Percentiles rank a stretch among this genome's conserved stretches.
Conservation (phyloP, 2,113 vertebrate species). For the Lethenteron reissneri region DNA sequence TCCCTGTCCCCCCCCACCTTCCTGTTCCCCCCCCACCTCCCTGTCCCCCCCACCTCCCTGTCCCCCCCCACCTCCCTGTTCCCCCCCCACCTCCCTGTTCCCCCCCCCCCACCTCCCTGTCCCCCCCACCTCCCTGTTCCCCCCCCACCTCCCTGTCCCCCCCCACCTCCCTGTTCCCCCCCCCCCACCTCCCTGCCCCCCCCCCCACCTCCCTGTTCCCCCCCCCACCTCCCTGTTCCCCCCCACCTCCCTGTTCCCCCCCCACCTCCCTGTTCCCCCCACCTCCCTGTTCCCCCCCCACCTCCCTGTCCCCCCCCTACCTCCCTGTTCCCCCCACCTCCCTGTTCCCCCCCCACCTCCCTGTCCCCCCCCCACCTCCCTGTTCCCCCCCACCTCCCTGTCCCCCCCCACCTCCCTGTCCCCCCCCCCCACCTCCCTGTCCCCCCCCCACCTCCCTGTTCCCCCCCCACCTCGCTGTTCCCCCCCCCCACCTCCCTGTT, state of each 20-base stretch:
- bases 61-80: too few species aligned
- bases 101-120: too few species aligned
- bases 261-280: too few species aligned
- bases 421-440: background rate
- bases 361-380: background rate
- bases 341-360: background rate
- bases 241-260: background rate
- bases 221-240: background rate
- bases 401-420: background rate
- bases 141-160: too few species aligned
- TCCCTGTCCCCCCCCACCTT: too few species aligned
- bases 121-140: too few species aligned
- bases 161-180: background rate
- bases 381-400: background rate
- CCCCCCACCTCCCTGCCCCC: background rate
- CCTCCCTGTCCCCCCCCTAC: background rate
- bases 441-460: background rate
- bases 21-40: too few species aligned
- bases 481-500: too few species aligned
- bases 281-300: background rate
- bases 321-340: too few species aligned
- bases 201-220: background rate
- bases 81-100: too few species aligned
- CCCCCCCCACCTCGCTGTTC: too few species aligned
- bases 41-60: too few species aligned